These are phyloP conservation scores for Trichonephila clavipes DNA, from an alignment of 1,140 invertebrate genomes.

Conservation along the genomic window DNA sequence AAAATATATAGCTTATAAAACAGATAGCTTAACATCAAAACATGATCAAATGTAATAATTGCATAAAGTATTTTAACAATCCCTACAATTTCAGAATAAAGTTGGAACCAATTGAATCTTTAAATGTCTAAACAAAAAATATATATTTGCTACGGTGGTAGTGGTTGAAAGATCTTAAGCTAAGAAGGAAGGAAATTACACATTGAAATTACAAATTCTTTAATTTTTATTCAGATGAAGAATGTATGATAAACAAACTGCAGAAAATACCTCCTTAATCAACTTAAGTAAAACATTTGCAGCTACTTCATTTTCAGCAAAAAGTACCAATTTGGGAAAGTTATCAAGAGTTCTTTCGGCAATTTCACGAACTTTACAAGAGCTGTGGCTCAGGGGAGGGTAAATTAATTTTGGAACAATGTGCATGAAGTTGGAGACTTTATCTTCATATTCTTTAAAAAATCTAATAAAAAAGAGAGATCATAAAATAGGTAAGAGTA, in stretches of 20 bases:
- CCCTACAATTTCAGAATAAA: no score
- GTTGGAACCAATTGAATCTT: no score
- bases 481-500: not conserved
- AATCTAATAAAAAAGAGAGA: not conserved
- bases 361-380: constrained; percentile 39
- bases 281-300: constrained; percentile 39
- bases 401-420: constrained; percentile 43
- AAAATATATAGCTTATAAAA: no score
- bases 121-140: no score
- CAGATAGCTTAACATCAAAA: no score
- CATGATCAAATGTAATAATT: no score
- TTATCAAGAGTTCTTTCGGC: constrained; percentile 49
- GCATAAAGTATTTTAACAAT: no score
- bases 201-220: no score
- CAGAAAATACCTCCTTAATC: constrained; percentile 43
- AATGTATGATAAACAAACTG: not conserved
- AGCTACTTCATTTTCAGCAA: constrained; percentile 45
- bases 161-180: no score
- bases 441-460: constrained; percentile 14
- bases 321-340: constrained; percentile 43
- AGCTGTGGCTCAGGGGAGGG: not conserved
- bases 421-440: constrained; percentile 20
- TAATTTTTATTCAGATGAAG: no score
- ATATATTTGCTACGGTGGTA: no score
- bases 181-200: no score